Base-by-base conservation (phyloP, 2,888 invertebrate genomes). In the Scaptomyza reducta region DNA sequence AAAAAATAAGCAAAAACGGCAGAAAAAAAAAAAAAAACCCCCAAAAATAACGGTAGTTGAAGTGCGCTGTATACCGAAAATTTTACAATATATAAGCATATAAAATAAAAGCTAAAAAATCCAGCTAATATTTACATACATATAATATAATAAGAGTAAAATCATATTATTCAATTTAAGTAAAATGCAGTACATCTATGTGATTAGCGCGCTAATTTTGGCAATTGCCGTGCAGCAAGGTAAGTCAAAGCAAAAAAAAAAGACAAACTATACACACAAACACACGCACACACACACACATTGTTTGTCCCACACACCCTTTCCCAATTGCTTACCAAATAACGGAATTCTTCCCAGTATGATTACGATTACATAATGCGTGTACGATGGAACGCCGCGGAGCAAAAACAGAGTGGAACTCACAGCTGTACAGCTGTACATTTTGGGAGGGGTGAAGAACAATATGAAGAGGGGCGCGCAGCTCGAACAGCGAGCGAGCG, bases 311-410 rank as follows among this genome's bases (percentile, higher is more conserved):
- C 9, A n/a, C 10, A 31, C n/a, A 35, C 35, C 7, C 35, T 42
- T 38, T 60, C 14, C 25, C 45, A 56, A n/a, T n/a, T n/a, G n/a
- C 11, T 47, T 2, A 44, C 1, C n/a, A 35, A 60, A 46, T 47
- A 42, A 44, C 63, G 63, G 61, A 79, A 70, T 56, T 71, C 63
- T 45, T 51, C 45, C 46, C 51, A 58, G 58, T 57, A 64, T 56
- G 71, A 64, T 74, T 71, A 65, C 69, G 95, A 90, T 95, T 92
- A 80, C 83, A 91, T 94, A 41, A 93, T 75, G 75, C 75, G 76
- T n/a, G n/a, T 63, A 44, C 38, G 40, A 54, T 53, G 22, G 56
- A 27, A 41, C 18, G 41, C 33, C 40, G 31, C 45, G 50, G 33
- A 62, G 47, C 44, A 25, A 9, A 27, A 41, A 41, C 14, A 45